Evolutionary conservation across 2,113 vertebrate species (phyloP).

Genomic region (Hassar affinis): DNA sequence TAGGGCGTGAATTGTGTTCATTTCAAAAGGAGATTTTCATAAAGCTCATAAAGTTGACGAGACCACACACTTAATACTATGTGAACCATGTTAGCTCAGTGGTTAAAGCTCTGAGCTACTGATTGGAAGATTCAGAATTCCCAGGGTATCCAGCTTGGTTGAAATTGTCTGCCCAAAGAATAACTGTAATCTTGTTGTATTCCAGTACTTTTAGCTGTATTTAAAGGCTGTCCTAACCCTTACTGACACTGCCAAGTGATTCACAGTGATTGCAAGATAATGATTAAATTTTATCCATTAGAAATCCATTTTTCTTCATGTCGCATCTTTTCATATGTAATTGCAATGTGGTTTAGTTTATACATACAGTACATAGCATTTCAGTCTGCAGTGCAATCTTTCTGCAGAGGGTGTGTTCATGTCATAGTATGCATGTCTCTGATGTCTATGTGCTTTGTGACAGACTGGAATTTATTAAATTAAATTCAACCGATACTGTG

Average conservation of each 20-base stretch:
- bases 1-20: background rate
- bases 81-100: background rate
- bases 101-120: background rate
- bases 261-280: no score
- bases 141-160: background rate
- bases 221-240: background rate
- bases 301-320: background rate
- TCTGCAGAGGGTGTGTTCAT: no score
- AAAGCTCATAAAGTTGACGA: background rate
- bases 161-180: background rate
- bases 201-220: background rate
- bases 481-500: background rate
- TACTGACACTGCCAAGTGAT: background rate
- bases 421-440: background rate
- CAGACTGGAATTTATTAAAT: background rate
- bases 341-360: background rate
- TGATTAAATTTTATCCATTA: background rate
- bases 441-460: background rate
- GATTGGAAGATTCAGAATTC: background rate
- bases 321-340: background rate
- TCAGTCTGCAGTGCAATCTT: background rate
- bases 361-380: background rate
- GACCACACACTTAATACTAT: background rate
- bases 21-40: background rate
- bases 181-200: background rate